These are phyloP conservation scores for Drosophila limbata DNA, from an alignment of 2,888 invertebrate species.

Conservation along the genomic window DNA sequence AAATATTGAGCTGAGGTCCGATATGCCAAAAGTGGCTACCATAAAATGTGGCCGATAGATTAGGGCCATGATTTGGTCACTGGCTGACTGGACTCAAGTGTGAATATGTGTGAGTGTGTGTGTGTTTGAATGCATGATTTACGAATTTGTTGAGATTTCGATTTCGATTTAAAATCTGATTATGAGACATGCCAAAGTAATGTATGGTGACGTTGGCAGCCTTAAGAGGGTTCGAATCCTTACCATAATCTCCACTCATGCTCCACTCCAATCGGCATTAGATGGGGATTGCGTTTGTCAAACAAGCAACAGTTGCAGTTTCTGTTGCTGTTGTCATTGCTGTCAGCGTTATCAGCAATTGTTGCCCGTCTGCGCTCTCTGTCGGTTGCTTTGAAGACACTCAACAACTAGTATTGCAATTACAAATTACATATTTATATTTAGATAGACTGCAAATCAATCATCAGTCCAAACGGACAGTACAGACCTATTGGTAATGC, in stretches of 20 bases:
- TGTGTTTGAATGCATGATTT: slow-evolving; percentile 61
- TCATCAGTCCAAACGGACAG: slow-evolving; percentile 34
- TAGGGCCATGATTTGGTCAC: slow-evolving; percentile 75
- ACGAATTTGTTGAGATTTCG: slow-evolving; percentile 71
- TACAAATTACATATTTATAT: slow-evolving; percentile 72
- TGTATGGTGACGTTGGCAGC: slow-evolving; percentile 16
- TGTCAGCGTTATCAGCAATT: slow-evolving; percentile 47
- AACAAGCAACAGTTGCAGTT: slow-evolving; percentile 51
- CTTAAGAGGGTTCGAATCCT: slow-evolving; percentile 35
- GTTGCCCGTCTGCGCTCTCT: slow-evolving; percentile 49
- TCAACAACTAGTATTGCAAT: slow-evolving; percentile 55
- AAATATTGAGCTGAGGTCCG: slow-evolving; percentile 61
- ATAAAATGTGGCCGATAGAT: slow-evolving; percentile 69
- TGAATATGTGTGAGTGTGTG: slow-evolving; percentile 9
- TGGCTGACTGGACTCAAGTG: slow-evolving; percentile 27
- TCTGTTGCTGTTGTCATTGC: slow-evolving; percentile 11
- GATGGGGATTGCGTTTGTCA: slow-evolving; percentile 69
- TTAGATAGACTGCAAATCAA: slow-evolving; percentile 73
- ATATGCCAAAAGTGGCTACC: slow-evolving; percentile 69
- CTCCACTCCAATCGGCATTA: slow-evolving; percentile 72
- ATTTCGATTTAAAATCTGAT: slow-evolving; percentile 49
- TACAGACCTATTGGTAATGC: slow-evolving; percentile 27
- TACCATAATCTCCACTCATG: slow-evolving; percentile 65
- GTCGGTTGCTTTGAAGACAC: slow-evolving; percentile 60
- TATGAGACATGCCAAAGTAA: slow-evolving; percentile 15